Base-by-base conservation (phyloP, 2,888 invertebrate genomes). In the Acrobasis suavella region DNA sequence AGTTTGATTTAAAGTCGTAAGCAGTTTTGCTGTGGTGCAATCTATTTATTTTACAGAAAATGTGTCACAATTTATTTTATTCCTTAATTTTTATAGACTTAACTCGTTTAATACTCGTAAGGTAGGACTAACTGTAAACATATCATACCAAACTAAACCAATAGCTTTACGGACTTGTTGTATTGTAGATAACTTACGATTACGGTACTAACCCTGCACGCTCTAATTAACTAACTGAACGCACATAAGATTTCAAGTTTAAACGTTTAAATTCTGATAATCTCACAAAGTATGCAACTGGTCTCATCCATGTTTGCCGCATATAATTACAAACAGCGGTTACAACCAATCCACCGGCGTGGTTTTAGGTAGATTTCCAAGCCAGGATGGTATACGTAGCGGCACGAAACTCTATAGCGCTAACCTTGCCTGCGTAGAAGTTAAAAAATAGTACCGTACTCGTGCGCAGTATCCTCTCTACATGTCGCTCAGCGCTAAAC, bases 71-170 rank as follows among this genome's bases (percentile, higher is more conserved):
- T 15, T 10, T 32, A 67, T 60, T 67, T 62, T 42, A 42, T 66
- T 68, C 64, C 54, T 56, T 60, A 58, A 58, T 37, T 46, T 16
- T 72, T 65, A 51, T 61, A 50, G 46, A 61, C 15, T 67, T 64
- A 64, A 62, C 17, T 22, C 2, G 66, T 60, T 50, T 60, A 77
- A 72, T 74, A 75, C 75, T 75, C 72, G 65, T 64, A 65, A 63
- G 67, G 65, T 62, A 72, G 69, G 55, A 65, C 51, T 70, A 67
- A 67, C 66, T 67, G 60, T 72, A 71, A 71, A 74, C 72, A 72
- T 81, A 78, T 74, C 71, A 80, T 73, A 80, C 80, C 82, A 83
- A 83, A 82, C 82, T 78, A 69, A 78, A 73, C 67, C 69, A 64
- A 64, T 77, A 76, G 73, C 72, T 76, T 71, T 74, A 71, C 67